A percentile compares a stretch with the other conserved stretches of the same genome.
Evolutionary conservation across 2,113 vertebrate species (phyloP).

Genomic region (Ploceus nigricollis): DNA sequence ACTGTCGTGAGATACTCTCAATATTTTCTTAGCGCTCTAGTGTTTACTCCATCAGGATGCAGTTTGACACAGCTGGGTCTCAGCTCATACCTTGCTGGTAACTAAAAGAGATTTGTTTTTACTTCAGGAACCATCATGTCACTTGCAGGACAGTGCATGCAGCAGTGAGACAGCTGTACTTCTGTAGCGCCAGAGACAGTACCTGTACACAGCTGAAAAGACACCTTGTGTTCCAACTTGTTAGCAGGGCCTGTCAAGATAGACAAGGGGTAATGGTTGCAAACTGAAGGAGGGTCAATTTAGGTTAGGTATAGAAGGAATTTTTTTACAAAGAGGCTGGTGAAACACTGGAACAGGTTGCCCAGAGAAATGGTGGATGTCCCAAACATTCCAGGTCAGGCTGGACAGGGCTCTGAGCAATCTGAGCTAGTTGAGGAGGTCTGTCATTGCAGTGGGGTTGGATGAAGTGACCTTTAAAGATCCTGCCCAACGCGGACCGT

Average conservation of each 20-base stretch:
- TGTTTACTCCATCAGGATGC: background rate
- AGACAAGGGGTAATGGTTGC: background rate
- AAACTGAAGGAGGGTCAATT: background rate
- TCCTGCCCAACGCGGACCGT: fast-evolving
- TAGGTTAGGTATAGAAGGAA: background rate
- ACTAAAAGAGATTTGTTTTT: background rate
- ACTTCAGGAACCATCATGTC: background rate
- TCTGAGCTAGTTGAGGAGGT: background rate
- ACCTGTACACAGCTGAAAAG: background rate
- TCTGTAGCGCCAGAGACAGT: background rate
- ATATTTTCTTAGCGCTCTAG: background rate
- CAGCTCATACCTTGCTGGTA: background rate
- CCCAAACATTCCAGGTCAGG: too few relatives aligned
- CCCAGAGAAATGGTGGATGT: background rate
- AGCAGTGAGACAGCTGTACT: background rate
- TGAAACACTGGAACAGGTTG: background rate
- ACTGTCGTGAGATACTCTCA: background rate
- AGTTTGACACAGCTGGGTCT: too few relatives aligned
- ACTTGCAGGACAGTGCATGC: background rate
- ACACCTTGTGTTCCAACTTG: background rate
- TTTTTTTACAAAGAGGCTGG: background rate
- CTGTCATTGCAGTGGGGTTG: background rate
- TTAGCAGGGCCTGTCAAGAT: background rate
- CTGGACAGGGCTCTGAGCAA: background rate
- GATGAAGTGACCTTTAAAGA: background rate